Percentiles rank a stretch among this genome's conserved stretches.
phyloP scores from a whole-genome alignment of 2,797 vertebrate genomes.

The Hydrophis major region DNA sequence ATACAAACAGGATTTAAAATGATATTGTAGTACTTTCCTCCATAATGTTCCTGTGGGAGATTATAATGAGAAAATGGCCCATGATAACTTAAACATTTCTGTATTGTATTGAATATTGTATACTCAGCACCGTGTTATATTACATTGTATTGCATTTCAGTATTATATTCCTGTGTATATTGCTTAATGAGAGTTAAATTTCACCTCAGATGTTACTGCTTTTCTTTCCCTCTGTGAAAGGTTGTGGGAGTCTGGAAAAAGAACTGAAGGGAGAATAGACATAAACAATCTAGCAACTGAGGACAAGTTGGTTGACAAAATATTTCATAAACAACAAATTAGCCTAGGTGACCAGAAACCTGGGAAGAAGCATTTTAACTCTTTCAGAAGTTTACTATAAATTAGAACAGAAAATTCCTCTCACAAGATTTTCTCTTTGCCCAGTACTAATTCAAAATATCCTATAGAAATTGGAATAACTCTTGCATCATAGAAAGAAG shows the following conservation, averaged over 20 bases:
- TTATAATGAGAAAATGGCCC: not conserved
- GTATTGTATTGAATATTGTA: not conserved
- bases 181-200: not conserved
- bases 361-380: not conserved
- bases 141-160: too few species aligned
- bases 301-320: not conserved
- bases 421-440: not conserved
- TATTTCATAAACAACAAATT: not conserved
- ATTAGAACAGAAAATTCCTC: not conserved
- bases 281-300: not conserved
- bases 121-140: too few species aligned
- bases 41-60: not conserved
- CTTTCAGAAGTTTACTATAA: not conserved
- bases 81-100: not conserved
- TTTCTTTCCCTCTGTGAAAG: not conserved
- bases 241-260: not conserved
- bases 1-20: not conserved
- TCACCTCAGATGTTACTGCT: not conserved
- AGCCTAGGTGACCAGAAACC: not conserved
- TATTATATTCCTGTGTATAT: not conserved
- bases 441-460: not conserved
- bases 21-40: not conserved
- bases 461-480: not conserved
- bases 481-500: too few species aligned
- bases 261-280: not conserved